These are phyloP conservation scores for Acanthosepion lycidas DNA, from an alignment of 2,888 invertebrate species.

Conservation along the genomic window DNA sequence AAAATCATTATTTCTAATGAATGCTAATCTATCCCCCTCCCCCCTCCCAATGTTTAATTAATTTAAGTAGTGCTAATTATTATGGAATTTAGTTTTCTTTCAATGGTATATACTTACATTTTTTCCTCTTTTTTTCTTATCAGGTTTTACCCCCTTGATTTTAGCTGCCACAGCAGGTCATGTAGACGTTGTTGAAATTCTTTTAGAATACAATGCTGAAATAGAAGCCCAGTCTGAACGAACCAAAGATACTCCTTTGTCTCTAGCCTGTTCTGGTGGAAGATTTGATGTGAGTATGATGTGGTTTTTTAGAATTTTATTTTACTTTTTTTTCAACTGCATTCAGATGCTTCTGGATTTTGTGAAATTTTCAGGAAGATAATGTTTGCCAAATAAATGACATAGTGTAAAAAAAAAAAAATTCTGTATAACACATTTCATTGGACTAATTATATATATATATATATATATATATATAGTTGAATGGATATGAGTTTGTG, in stretches of 20 bases:
- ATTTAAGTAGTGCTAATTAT: too few relatives aligned
- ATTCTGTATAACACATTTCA: too few relatives aligned
- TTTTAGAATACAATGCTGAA: constrained; percentile 95
- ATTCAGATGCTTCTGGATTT: not conserved
- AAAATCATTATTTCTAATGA: too few relatives aligned
- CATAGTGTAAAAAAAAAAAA: too few relatives aligned
- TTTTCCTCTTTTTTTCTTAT: constrained; percentile 39
- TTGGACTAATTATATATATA: too few relatives aligned
- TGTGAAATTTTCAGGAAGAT: too few relatives aligned
- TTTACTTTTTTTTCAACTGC: not conserved
- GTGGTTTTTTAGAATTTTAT: not conserved
- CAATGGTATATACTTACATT: not conserved
- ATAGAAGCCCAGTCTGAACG: constrained; percentile 99
- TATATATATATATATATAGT: too few relatives aligned
- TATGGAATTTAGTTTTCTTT: too few relatives aligned
- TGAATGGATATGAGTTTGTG: too few relatives aligned
- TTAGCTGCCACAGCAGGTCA: constrained; percentile 97
- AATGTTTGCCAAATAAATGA: too few relatives aligned
- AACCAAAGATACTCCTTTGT: constrained; percentile 98
- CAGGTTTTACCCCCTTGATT: constrained; percentile 96
- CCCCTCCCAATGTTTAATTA: too few relatives aligned
- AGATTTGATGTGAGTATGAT: constrained; percentile 84
- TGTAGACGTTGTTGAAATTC: constrained; percentile 88
- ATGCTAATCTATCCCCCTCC: too few relatives aligned
- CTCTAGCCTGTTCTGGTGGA: constrained; percentile 97